phyloP scores from a whole-genome alignment of 2,797 vertebrate species.

The Tapera naevia region DNA sequence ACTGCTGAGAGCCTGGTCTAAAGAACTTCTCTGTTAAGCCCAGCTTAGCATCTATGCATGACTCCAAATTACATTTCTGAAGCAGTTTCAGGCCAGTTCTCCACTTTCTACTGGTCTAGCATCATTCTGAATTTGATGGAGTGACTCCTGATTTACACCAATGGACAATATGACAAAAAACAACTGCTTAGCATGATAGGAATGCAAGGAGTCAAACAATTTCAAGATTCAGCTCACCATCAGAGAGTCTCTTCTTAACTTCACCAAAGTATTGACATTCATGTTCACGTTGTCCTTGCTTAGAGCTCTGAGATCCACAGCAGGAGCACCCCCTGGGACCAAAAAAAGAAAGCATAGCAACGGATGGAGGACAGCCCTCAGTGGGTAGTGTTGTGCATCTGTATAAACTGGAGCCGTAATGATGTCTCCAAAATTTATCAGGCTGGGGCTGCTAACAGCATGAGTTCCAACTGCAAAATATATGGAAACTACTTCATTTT shows the following conservation, averaged over 20 bases:
- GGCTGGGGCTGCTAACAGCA: background rate
- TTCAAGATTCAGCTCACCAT: slow-evolving; percentile 44
- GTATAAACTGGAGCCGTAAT: background rate
- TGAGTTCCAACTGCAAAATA: background rate
- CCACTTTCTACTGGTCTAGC: background rate
- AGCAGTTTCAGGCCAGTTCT: background rate
- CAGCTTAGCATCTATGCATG: background rate
- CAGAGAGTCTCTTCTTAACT: slow-evolving; percentile 22
- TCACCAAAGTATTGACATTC: slow-evolving; percentile 46
- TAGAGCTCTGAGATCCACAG: slow-evolving; percentile 51
- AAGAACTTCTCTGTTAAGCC: background rate
- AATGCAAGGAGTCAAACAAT: rapidly evolving
- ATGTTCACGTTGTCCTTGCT: slow-evolving; percentile 42
- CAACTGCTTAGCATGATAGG: rapidly evolving
- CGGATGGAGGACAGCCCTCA: background rate
- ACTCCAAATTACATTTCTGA: background rate
- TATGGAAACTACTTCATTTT: background rate
- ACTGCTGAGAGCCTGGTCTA: background rate
- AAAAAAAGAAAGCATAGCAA: background rate
- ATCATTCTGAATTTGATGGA: background rate
- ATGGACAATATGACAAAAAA: rapidly evolving
- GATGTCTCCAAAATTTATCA: background rate
- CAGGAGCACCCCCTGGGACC: slow-evolving; percentile 63
- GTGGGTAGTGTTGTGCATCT: background rate
- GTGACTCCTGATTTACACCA: background rate